Percentiles rank a stretch among this genome's conserved stretches.
Conservation (phyloP, 1,140 invertebrate species). For the Philopotamus ludificatus region DNA sequence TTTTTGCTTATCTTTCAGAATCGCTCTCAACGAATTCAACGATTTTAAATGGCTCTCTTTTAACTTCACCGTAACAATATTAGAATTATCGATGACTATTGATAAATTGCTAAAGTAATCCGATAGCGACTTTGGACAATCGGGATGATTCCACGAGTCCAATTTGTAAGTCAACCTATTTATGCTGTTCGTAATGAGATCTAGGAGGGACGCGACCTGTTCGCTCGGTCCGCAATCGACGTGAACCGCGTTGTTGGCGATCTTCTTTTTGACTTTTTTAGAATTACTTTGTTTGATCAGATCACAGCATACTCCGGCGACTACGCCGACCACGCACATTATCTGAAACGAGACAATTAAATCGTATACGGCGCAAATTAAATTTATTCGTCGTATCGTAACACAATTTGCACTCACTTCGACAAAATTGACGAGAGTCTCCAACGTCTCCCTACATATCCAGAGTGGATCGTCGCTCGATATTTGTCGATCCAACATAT, state of each 20-base stretch:
- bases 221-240: constrained; percentile 4
- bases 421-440: constrained; percentile 46
- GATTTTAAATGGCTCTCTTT: constrained; percentile 20
- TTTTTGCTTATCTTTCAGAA: constrained; percentile 18
- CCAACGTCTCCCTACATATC: constrained; percentile 43
- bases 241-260: not conserved
- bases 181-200: not conserved
- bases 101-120: constrained; percentile 22
- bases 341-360: constrained; percentile 5
- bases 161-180: constrained; percentile 5
- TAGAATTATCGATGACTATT: constrained; percentile 18
- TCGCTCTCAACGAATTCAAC: constrained; percentile 6
- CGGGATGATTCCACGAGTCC: constrained; percentile 11
- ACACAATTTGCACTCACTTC: constrained; percentile 44
- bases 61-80: constrained; percentile 19
- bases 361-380: not conserved
- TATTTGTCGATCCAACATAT: constrained; percentile 29
- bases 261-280: constrained; percentile 14
- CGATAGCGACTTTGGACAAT: constrained; percentile 12
- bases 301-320: constrained; percentile 14
- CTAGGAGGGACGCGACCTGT: not conserved
- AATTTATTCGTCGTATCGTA: not conserved
- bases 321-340: not conserved
- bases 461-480: constrained; percentile 34
- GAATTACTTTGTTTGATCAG: constrained; percentile 6